A percentile compares a stretch with the other conserved stretches of the same genome.
phyloP scores from a whole-genome alignment of 2,888 invertebrate species.

The Pandemis cinnamomeana region DNA sequence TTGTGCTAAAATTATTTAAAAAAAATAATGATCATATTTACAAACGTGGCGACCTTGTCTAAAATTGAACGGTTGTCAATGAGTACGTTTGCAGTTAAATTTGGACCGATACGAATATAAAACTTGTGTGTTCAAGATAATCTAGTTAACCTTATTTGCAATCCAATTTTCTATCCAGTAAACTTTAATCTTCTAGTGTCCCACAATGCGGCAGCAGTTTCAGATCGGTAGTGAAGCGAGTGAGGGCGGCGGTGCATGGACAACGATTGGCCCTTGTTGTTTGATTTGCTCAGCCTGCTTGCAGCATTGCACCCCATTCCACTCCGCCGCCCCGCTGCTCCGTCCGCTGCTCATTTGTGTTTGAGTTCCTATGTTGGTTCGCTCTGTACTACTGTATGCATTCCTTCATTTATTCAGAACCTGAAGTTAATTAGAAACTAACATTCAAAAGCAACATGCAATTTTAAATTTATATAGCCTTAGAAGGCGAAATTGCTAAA shows the following conservation, averaged over 20 bases:
- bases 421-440: neutral
- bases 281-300: constrained; percentile 73
- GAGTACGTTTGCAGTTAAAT: no score
- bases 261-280: constrained; percentile 70
- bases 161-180: no score
- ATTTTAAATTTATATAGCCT: neutral
- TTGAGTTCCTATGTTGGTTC: constrained; percentile 36
- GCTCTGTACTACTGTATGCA: constrained; percentile 9
- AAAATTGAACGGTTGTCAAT: no score
- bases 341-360: constrained; percentile 19
- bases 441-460: neutral
- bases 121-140: no score
- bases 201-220: constrained; percentile 42
- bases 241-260: constrained; percentile 57
- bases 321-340: constrained; percentile 48
- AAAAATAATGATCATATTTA: no score
- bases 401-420: constrained; percentile 10
- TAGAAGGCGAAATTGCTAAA: neutral
- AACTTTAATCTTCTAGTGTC: neutral
- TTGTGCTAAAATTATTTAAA: no score
- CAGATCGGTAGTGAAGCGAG: constrained; percentile 54
- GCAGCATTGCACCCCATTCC: constrained; percentile 55
- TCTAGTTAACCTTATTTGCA: no score
- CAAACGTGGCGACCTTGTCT: no score
- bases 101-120: no score